phyloP scores from a whole-genome alignment of 1,140 invertebrate species.

The Drosophila carrolli region DNA sequence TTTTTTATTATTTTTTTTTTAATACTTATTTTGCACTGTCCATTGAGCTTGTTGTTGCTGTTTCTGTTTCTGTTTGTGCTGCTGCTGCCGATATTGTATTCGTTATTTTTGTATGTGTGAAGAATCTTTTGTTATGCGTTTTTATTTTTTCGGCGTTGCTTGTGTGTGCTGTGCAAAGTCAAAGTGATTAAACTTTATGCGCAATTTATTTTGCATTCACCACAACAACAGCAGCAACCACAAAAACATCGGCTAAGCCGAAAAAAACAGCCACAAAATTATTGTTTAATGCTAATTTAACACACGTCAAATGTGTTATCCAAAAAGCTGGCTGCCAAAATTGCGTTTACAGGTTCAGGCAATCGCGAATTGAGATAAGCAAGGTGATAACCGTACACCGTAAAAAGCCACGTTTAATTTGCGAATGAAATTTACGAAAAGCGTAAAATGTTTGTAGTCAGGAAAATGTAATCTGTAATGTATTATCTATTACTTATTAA shows the following conservation, averaged over 20 bases:
- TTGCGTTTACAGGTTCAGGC: slow-evolving; percentile 54
- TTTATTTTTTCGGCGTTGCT: slow-evolving; percentile 70
- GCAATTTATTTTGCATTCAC: slow-evolving; percentile 83
- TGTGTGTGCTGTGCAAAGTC: slow-evolving; percentile 67
- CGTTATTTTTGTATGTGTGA: slow-evolving; percentile 31
- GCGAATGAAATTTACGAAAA: background rate
- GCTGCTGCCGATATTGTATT: slow-evolving; percentile 33
- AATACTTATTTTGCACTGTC: slow-evolving; percentile 69
- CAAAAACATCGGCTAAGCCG: slow-evolving; percentile 23
- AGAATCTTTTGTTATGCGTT: slow-evolving; percentile 78
- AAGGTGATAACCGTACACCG: slow-evolving; percentile 24
- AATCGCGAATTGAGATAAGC: slow-evolving; percentile 26
- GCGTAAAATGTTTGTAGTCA: background rate
- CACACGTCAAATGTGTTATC: slow-evolving; percentile 28
- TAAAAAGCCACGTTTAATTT: background rate
- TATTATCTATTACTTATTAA: no score
- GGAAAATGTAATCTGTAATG: no score
- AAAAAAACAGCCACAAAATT: slow-evolving; percentile 34
- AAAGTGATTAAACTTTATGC: slow-evolving; percentile 84
- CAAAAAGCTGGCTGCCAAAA: slow-evolving; percentile 30
- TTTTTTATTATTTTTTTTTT: slow-evolving; percentile 27
- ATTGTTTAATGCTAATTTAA: slow-evolving; percentile 69
- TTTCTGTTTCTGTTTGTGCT: slow-evolving; percentile 9
- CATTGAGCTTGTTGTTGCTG: slow-evolving; percentile 45
- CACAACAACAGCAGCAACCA: slow-evolving; percentile 38